Evolutionary conservation across 1,140 invertebrate species (phyloP).

Genomic region (Penaeus chinensis): DNA sequence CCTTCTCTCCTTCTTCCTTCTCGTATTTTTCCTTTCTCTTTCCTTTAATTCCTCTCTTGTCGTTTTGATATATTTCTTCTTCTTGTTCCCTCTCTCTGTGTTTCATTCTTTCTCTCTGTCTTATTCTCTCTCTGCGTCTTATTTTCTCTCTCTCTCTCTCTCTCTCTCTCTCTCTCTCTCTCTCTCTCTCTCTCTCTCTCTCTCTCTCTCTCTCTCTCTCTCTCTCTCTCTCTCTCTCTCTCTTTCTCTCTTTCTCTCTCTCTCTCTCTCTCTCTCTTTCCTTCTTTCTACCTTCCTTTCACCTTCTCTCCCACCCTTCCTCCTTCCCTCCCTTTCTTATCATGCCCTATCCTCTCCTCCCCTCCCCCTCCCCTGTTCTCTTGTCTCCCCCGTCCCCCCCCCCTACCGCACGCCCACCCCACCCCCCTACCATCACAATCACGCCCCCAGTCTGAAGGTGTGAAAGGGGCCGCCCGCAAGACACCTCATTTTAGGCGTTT

Average conservation of each 20-base stretch:
- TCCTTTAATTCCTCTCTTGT: background rate
- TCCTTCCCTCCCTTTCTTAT: too few relatives aligned
- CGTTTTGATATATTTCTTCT: background rate
- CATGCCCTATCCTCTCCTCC: too few relatives aligned
- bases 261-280: background rate
- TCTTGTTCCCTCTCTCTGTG: background rate
- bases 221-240: constrained; percentile 20
- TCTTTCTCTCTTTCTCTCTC: background rate
- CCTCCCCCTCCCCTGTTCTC: too few relatives aligned
- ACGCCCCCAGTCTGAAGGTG: too few relatives aligned
- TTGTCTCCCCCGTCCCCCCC: too few relatives aligned
- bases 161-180: background rate
- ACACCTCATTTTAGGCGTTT: background rate
- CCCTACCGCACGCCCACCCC: too few relatives aligned
- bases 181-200: constrained; percentile 4
- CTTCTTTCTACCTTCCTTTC: background rate
- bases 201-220: constrained; percentile 16
- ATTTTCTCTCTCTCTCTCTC: background rate
- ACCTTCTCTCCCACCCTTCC: too few relatives aligned
- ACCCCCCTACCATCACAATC: too few relatives aligned
- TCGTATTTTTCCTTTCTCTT: background rate
- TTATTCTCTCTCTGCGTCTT: background rate
- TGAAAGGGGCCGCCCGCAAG: too few relatives aligned
- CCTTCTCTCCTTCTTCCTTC: background rate
- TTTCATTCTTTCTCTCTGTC: background rate